A percentile compares a stretch with the other conserved stretches of the same genome.
Conservation (phyloP, 2,113 vertebrate species). For the Protomyctophum bolini region DNA sequence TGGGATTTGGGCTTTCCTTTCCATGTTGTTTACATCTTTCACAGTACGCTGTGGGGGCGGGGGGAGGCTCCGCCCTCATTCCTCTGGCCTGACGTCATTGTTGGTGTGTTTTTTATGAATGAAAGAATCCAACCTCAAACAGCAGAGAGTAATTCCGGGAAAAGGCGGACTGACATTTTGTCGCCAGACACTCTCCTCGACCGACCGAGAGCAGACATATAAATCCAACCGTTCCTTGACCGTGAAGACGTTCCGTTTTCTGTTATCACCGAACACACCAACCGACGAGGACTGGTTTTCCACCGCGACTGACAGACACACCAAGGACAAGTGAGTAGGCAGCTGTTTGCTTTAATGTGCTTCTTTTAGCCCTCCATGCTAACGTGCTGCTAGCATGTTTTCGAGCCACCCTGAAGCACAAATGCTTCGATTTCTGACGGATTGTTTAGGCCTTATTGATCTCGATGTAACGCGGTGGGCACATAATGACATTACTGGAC, state of each 20-base stretch:
- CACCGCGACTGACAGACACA: slow-evolving; percentile 18
- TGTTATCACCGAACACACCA: not conserved
- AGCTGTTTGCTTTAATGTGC: slow-evolving; percentile 69
- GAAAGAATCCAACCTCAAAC: slow-evolving; percentile 80
- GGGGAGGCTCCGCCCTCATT: slow-evolving; percentile 78
- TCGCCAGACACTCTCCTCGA: slow-evolving; percentile 64
- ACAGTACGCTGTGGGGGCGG: slow-evolving; percentile 71
- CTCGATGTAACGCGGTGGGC: too few relatives aligned
- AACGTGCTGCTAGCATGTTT: slow-evolving; percentile 68
- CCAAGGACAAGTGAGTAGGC: slow-evolving; percentile 65
- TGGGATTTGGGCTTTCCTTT: slow-evolving; percentile 66
- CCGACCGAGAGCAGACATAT: slow-evolving; percentile 46
- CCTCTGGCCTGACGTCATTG: slow-evolving; percentile 79
- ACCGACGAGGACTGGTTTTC: slow-evolving; percentile 15
- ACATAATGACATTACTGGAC: too few relatives aligned
- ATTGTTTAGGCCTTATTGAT: too few relatives aligned
- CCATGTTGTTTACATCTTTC: slow-evolving; percentile 74
- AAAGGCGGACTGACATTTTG: slow-evolving; percentile 83
- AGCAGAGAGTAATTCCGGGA: slow-evolving; percentile 84
- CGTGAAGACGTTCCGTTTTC: not conserved
- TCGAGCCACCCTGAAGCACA: slow-evolving; percentile 25
- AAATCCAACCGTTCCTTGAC: slow-evolving; percentile 29
- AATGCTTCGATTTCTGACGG: not conserved
- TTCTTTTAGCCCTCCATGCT: slow-evolving; percentile 68
- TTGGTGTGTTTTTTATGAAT: slow-evolving; percentile 85